phyloP scores from a whole-genome alignment of 2,113 vertebrate species.

The Asarcornis scutulata region DNA sequence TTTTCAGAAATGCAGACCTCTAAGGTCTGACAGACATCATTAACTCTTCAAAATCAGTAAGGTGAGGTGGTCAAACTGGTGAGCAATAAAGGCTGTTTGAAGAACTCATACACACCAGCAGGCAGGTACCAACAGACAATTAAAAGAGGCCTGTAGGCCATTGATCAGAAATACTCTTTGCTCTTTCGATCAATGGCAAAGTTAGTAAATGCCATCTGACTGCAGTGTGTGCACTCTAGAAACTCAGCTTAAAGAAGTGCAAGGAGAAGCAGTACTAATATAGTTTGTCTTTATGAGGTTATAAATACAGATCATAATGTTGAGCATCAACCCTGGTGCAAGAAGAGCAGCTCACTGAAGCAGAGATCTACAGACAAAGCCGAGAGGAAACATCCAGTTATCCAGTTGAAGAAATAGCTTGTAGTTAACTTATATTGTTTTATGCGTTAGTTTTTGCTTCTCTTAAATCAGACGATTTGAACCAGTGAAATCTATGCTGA shows the following conservation, averaged over 20 bases:
- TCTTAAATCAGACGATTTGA: neutral
- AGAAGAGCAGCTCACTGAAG: neutral
- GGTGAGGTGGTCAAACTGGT: neutral
- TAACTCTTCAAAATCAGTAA: neutral
- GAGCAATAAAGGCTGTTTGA: slow-evolving; percentile 19
- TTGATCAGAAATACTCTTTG: slow-evolving; percentile 47
- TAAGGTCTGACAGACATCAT: slow-evolving; percentile 1
- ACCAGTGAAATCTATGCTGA: neutral
- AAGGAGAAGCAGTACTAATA: slow-evolving; percentile 4
- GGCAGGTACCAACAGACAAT: neutral
- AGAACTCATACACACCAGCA: slow-evolving; percentile 9
- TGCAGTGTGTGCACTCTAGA: neutral
- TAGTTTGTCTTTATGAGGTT: slow-evolving; percentile 48
- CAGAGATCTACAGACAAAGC: neutral
- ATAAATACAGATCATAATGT: slow-evolving; percentile 45
- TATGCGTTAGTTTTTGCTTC: neutral
- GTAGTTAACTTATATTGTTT: neutral
- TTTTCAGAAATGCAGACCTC: slow-evolving; percentile 2
- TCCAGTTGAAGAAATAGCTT: neutral
- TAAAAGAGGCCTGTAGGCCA: slow-evolving; percentile 22
- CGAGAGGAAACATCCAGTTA: neutral
- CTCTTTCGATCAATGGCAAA: slow-evolving; percentile 39
- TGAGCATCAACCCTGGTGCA: neutral
- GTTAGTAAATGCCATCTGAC: slow-evolving; percentile 20
- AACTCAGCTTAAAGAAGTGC: slow-evolving; percentile 20